phyloP scores from a whole-genome alignment of 2,797 vertebrate genomes.

The Xiphorhynchus erythropygius region DNA sequence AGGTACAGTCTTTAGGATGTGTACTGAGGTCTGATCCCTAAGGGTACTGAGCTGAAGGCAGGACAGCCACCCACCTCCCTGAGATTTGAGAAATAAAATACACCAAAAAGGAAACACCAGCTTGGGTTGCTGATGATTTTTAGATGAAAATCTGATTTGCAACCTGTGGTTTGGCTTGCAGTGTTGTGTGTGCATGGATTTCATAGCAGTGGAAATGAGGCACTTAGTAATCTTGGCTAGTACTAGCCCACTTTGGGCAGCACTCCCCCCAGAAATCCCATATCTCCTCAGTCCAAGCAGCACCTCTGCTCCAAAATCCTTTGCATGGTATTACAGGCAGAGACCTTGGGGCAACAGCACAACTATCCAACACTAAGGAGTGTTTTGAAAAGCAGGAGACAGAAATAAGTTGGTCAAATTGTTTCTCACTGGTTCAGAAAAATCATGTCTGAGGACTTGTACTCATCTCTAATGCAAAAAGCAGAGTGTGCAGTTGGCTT shows the following conservation, averaged over 20 bases:
- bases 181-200: not conserved
- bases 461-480: not conserved
- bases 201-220: slow-evolving; percentile 1
- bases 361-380: not conserved
- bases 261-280: not conserved
- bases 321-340: not conserved
- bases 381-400: not conserved
- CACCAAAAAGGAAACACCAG: not conserved
- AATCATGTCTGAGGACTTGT: not conserved
- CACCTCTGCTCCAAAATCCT: not conserved
- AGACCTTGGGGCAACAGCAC: not conserved
- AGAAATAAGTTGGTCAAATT: not conserved
- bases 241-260: not conserved
- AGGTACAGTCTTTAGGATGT: not conserved
- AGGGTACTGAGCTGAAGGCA: not conserved
- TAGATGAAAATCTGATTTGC: slow-evolving; percentile 11
- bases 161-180: slow-evolving; percentile 9
- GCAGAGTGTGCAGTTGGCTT: not conserved
- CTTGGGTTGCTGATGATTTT: not conserved
- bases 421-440: not conserved
- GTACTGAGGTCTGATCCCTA: not conserved
- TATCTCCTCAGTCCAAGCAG: not conserved
- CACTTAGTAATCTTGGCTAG: not conserved
- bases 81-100: not conserved
- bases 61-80: not conserved